A percentile compares a stretch with the other conserved stretches of the same genome.
Evolutionary conservation across 1,140 invertebrate species (phyloP).

Genomic region (Sinella curviseta): DNA sequence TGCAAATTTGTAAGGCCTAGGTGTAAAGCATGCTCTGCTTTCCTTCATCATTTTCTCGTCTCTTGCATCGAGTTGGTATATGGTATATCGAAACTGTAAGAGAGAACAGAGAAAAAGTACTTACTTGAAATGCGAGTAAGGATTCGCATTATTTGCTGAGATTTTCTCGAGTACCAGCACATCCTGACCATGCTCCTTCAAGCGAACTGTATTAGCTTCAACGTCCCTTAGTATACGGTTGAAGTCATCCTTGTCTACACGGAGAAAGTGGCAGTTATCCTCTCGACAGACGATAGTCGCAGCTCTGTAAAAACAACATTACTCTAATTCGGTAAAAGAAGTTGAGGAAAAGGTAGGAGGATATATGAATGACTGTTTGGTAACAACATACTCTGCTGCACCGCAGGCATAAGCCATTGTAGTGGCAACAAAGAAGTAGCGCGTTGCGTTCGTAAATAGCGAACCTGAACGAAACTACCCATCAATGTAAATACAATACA

Average conservation of each 20-base stretch:
- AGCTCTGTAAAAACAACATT: conserved; percentile 62
- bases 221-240: conserved; percentile 81
- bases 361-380: too few species aligned
- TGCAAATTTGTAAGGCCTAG: too few species aligned
- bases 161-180: conserved; percentile 81
- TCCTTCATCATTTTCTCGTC: too few species aligned
- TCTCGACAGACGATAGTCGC: conserved; percentile 81
- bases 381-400: too few species aligned
- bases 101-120: conserved; percentile 38
- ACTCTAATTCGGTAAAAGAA: not conserved
- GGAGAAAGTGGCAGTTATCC: conserved; percentile 80
- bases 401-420: too few species aligned
- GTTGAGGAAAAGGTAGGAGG: not conserved
- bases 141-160: conserved; percentile 56
- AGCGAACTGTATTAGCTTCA: conserved; percentile 81
- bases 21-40: too few species aligned
- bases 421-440: too few species aligned
- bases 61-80: too few species aligned
- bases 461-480: too few species aligned
- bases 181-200: conserved; percentile 85
- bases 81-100: not conserved
- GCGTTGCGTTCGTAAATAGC: too few species aligned
- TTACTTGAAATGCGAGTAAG: conserved; percentile 66
- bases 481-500: too few species aligned
- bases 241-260: conserved; percentile 86